Evolutionary conservation across 2,888 invertebrate genomes (phyloP), one percentile per base, ranked within the genome.

Genomic region (Patella ulyssiponensis): DNA sequence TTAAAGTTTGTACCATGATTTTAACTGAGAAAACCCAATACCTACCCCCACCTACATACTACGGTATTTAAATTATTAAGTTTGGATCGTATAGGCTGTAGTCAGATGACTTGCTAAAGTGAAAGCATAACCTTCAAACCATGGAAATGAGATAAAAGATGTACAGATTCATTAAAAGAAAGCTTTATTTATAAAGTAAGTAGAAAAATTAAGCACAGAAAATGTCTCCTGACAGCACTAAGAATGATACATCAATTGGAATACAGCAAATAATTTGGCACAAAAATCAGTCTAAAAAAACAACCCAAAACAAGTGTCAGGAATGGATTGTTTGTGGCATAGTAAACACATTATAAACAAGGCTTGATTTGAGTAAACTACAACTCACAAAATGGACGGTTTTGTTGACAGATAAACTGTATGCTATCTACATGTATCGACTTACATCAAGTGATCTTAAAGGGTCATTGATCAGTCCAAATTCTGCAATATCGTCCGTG

Each of bases 301-400:
- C 14, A 64, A 64, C 64, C 4, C 95, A 97, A 96, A 93, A 95
- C 96, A 82, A 97, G 97, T 93, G 94, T 94, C 86, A 12, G 27
- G 4, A 33, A 14, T 4, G 23, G 70, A 20, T 20, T 15, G 12
- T 33, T 15, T 70, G 23, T 27, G 15, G 70, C 7, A 5, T n/a
- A 64, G 12, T 20, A n/a, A 64, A 20, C 14, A 12, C n/a, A 7
- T 12, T 64, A 17, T 64, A 23, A 33, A 15, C 27, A 27, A 15
- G 23, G 70, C 15, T 70, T 33, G 14, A 20, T 15, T n/a, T 15
- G 15, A 20, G 20, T 20, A 9, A 7, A 12, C 4, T 70, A 27
- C 11, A 12, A 15, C 70, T 20, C 23, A 12, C 23, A 15, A 20
- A 70, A 20, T 33, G 20, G 70, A 15, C 33, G 70, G 70, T 15